Evolutionary conservation across 2,797 vertebrate genomes (phyloP).

Genomic region (Pygocentrus nattereri): DNA sequence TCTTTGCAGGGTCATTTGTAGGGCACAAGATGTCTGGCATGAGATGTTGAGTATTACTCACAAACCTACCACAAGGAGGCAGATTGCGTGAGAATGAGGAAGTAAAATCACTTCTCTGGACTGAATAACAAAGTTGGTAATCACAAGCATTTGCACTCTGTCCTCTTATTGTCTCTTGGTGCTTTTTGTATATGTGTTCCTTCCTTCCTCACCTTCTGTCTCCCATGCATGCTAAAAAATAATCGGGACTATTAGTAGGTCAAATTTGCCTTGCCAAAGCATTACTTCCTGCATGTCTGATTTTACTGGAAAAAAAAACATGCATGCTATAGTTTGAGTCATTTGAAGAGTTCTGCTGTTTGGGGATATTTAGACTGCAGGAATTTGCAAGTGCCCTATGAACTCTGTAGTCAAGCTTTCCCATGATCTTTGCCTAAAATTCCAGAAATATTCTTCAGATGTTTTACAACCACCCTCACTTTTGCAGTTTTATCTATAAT

Average conservation of each 20-base stretch:
- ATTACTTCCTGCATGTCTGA: neutral
- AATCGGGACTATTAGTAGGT: neutral
- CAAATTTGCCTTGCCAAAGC: neutral
- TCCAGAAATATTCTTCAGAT: conserved; percentile 18
- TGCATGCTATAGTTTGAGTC: neutral
- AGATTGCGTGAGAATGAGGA: neutral
- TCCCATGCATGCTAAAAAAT: neutral
- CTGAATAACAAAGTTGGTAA: neutral
- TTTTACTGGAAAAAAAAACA: neutral
- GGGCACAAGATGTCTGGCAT: conserved; percentile 25
- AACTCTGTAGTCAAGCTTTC: neutral
- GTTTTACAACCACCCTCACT: neutral
- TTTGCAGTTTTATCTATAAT: neutral
- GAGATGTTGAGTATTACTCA: neutral
- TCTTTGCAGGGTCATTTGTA: conserved; percentile 8
- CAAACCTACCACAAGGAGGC: conserved; percentile 43
- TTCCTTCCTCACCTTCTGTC: neutral
- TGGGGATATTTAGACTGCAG: conserved; percentile 7
- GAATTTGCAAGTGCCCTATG: conserved; percentile 11
- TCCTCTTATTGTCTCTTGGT: neutral
- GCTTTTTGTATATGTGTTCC: conserved; percentile 3
- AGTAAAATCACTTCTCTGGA: neutral
- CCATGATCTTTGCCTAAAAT: conserved; percentile 12
- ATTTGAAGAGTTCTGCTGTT: neutral
- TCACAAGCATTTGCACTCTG: neutral